Base-by-base conservation (phyloP, 2,888 invertebrate genomes). In the Ethmia dodecea region DNA sequence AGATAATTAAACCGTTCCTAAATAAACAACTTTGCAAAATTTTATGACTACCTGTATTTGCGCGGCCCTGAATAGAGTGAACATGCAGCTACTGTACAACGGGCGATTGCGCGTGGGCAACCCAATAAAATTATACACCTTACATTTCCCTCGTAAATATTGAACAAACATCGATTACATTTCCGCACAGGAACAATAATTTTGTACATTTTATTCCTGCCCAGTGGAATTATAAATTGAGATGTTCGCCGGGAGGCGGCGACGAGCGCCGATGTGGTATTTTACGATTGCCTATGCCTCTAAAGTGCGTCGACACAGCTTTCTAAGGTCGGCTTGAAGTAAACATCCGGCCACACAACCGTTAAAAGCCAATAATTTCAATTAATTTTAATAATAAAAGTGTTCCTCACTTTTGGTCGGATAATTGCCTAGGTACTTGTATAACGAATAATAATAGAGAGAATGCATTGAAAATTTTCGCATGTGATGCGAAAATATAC, bases 321-420 rank as follows among this genome's bases (percentile, higher is more conserved):
- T 79, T 79, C 80, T 77, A 77, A 67, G 71, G 60, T 67, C 62
- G 59, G 55, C 54, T 54, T 63, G 57, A 66, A 55, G 71, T 64
- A 74, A 78, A 77, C 77, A 78, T 81, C 80, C 78, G 80, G 75
- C 57, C 60, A 51, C 52, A 58, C 61, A 56, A 59, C 60, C 52
- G 60, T 61, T 64, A 61, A 58, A 51, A 46, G 45, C 34, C 43
- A 38, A 46, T 49, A 47, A 43, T 43, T 50, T 39, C 45, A 38
- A 54, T 47, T 44, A 47, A 47, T 45, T 45, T 37, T 38, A 40
- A 43, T 43, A 42, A 41, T 43, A 47, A 45, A 45, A 44, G 42
- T n/a, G n/a, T n/a, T 16, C 13, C 27, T 3, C 32, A 32, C 18
- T 18, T 12, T 11, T 26, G 2, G 8, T 16, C 13, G 12, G 6